Evolutionary conservation across 2,888 invertebrate species (phyloP).

Genomic region (Lathronympha strigana): DNA sequence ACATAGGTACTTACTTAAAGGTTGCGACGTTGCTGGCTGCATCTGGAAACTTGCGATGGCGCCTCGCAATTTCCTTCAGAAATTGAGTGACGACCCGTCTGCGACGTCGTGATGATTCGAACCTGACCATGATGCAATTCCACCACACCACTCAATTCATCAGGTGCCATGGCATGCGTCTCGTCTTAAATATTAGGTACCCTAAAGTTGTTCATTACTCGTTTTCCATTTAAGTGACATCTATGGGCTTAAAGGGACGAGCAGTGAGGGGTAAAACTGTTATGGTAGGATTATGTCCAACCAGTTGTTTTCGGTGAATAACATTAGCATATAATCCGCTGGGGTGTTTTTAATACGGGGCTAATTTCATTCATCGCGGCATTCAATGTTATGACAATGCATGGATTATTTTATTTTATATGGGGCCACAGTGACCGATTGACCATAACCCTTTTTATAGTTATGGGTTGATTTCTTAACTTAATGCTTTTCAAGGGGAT

Average conservation of each 20-base stretch:
- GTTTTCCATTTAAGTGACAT: background rate
- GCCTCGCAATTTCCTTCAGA: too few relatives aligned
- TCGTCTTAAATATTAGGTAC: too few relatives aligned
- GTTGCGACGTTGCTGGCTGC: too few relatives aligned
- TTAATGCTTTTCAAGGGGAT: background rate
- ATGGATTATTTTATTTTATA: constrained; percentile 7
- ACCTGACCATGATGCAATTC: too few relatives aligned
- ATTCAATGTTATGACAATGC: constrained; percentile 24
- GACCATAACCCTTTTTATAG: constrained; percentile 1
- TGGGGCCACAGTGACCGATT: background rate
- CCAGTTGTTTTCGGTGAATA: constrained; percentile 18
- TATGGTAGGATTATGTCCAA: constrained; percentile 41
- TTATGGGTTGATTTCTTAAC: background rate
- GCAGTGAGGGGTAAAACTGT: constrained; percentile 40
- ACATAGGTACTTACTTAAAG: too few relatives aligned
- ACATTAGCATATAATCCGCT: constrained; percentile 13
- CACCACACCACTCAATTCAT: too few relatives aligned
- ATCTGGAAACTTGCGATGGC: too few relatives aligned
- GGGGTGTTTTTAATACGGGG: constrained; percentile 21
- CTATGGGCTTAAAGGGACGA: background rate
- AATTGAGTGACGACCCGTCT: too few relatives aligned
- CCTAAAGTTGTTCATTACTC: background rate
- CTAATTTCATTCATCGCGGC: constrained; percentile 20
- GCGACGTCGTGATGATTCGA: too few relatives aligned
- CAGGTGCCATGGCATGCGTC: too few relatives aligned